Evolutionary conservation across 2,888 invertebrate genomes (phyloP), one percentile per base, ranked within the genome.

Genomic region (Himalopsyche anomala): DNA sequence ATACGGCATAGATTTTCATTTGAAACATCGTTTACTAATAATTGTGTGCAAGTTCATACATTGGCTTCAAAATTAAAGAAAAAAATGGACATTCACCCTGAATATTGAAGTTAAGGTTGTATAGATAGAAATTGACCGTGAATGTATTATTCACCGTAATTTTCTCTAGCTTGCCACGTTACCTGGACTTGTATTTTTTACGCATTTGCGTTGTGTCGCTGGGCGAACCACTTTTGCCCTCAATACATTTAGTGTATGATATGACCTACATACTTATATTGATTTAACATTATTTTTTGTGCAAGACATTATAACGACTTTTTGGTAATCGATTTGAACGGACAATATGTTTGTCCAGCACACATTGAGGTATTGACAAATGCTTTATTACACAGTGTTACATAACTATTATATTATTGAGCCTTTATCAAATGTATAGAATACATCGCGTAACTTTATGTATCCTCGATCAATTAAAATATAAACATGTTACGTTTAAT

Each of bases 261-360:
- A 74, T 74, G 74, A 74, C 74, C 74, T 74, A 74, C 74, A 74
- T 74, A 74, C 36, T 74, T 36, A 74, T 74, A 74, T 74, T 74
- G 74, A 74, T 74, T 74, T 15, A 38, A 38, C 74, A 74, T 11
- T 74, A 38, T 74, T 74, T 74, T 74, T 74, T 74, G 74, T 74
- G 36, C 74, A 74, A 74, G 74, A 36, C 19, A 36, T 38, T 51
- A 62, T 6, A 62, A 62, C 28, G 11, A 36, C 74, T 74, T 36
- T 28, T 36, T 28, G 36, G 74, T 36, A 74, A 74, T 74, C 74
- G 74, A 74, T 74, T 69, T 36, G 74, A 36, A 28, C 36, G 74
- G 74, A 74, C 74, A 74, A 36, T 15, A 36, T 38, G 15, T 69
- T 69, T 69, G 56, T 28, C 19, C 19, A 28, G 11, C 19, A 62